Evolutionary conservation across 2,888 invertebrate genomes (phyloP), one percentile per base, ranked within the genome.

Genomic region (Rhimphoctona megacephalus): DNA sequence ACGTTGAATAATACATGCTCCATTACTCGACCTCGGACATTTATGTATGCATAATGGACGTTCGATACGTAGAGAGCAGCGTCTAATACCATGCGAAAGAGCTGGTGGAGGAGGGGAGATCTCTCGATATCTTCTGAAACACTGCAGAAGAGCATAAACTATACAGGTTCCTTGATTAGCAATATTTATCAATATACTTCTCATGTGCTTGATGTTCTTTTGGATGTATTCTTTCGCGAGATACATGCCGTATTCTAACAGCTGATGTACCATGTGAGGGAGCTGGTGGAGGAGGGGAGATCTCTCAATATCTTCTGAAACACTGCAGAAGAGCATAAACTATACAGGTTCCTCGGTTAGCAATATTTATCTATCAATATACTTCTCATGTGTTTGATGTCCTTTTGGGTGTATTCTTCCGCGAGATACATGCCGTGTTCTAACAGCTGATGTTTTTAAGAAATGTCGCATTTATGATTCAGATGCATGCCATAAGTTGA

Each of bases 1-100:
- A 81, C 87, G 89, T 87, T 90, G 91, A 90, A 91, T 91, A 91
- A 91, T 90, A 91, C 90, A 91, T 90, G 90, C 85, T 85, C 89
- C 89, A 89, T 90, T 91, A 91, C 89, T 85, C 86, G 84, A 57
- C 77, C 77, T 73, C 69, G 83, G 86, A 89, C 88, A 64, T 87
- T 88, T 89, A 89, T 88, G 89, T 89, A 89, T 88, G 88, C 90
- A 89, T 89, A 84, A 87, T 84, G 84, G 81, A 85, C 84, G 86
- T 87, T 85, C 84, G 84, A 85, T 87, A 84, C 81, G 77, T 79
- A 79, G 79, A 74, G 57, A 85, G 85, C 57, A 36, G 22, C 14
- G 46, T 30, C 22, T 43, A 17, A 25, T 25, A 80, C 33, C 61
- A 54, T 36, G 46, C 61, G 49, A 66, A 54, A 76, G 76, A 80